Evolutionary conservation across 2,888 invertebrate genomes (phyloP).

Genomic region (Tupiocoris notatus): DNA sequence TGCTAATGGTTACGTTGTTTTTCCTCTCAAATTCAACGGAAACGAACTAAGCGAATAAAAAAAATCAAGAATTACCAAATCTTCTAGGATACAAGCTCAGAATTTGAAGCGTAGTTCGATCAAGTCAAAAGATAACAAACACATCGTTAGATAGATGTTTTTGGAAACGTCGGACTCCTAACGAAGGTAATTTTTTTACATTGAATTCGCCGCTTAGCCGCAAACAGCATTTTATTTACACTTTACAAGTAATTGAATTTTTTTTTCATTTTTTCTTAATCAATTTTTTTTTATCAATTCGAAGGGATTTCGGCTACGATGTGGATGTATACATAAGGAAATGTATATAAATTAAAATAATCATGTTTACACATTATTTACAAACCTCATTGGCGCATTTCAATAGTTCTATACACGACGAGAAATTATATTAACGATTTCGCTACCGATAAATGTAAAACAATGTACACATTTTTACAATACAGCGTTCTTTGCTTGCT

Average conservation of each 20-base stretch:
- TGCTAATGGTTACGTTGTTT: constrained; percentile 46
- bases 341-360: constrained; percentile 26
- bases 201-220: constrained; percentile 40
- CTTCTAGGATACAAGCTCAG: constrained; percentile 33
- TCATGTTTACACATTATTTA: constrained; percentile 45
- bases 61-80: constrained; percentile 22
- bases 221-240: constrained; percentile 42
- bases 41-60: constrained; percentile 33
- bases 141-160: neutral
- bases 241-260: constrained; percentile 44
- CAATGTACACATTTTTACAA: neutral
- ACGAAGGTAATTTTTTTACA: constrained; percentile 1
- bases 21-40: constrained; percentile 23
- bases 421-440: constrained; percentile 15
- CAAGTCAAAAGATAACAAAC: constrained; percentile 4
- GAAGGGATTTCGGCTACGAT: constrained; percentile 35
- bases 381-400: constrained; percentile 27
- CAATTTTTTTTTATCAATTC: constrained; percentile 10
- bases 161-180: neutral
- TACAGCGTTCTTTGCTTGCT: neutral
- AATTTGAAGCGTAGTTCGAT: constrained; percentile 28
- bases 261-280: constrained; percentile 9
- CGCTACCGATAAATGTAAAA: neutral
- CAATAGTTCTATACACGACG: constrained; percentile 28
- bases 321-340: constrained; percentile 35